Evolutionary conservation across 1,140 invertebrate genomes (phyloP).

Genomic region (Heterodera carotae): DNA sequence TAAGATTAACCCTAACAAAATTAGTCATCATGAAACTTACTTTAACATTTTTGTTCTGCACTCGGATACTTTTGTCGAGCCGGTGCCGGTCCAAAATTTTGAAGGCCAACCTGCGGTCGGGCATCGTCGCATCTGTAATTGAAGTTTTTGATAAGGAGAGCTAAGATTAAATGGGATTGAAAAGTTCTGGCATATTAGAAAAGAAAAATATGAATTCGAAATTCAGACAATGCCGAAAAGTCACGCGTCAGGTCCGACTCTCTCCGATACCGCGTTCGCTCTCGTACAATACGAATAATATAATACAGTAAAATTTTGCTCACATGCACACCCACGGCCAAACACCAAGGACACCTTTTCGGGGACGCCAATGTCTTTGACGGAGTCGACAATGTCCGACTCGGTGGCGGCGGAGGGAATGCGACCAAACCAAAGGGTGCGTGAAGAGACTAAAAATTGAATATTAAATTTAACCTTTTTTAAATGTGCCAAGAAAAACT

Average conservation of each 20-base stretch:
- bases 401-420: slow-evolving; percentile 71
- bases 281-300: no score
- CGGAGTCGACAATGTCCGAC: slow-evolving; percentile 80
- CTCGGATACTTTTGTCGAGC: slow-evolving; percentile 32
- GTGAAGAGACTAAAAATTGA: slow-evolving; percentile 44
- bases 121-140: slow-evolving; percentile 55
- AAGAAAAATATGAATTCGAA: no score
- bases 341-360: slow-evolving; percentile 68
- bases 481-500: background rate
- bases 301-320: no score
- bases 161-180: no score
- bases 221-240: no score
- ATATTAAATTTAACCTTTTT: background rate
- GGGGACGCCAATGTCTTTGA: slow-evolving; percentile 77
- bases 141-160: no score
- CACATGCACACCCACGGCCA: slow-evolving; percentile 45
- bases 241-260: no score
- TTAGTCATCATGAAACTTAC: slow-evolving; percentile 25
- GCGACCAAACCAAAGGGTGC: slow-evolving; percentile 57
- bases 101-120: slow-evolving; percentile 46
- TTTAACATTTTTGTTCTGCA: slow-evolving; percentile 40
- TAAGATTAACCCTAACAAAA: background rate
- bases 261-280: no score
- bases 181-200: no score
- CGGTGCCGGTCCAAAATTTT: slow-evolving; percentile 51